Conservation (phyloP, 2,797 vertebrate genomes). For the Thamnophis elegans region DNA sequence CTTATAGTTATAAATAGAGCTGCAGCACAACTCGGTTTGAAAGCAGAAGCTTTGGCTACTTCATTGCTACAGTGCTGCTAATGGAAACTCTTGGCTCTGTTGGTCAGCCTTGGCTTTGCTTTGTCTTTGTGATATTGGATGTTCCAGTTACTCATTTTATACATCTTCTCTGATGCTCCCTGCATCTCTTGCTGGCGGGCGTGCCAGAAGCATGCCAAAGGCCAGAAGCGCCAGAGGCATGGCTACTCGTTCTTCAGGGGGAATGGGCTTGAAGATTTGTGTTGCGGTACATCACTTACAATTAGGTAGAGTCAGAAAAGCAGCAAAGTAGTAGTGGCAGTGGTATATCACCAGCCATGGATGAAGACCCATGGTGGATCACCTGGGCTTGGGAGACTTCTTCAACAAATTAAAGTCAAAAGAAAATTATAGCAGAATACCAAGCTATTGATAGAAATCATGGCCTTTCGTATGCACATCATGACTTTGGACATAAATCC, state of each 20-base stretch:
- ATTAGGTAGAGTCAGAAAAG: too few relatives aligned
- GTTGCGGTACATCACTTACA: too few relatives aligned
- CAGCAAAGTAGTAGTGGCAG: too few relatives aligned
- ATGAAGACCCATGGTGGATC: too few relatives aligned
- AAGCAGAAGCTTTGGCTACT: neutral
- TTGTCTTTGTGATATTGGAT: neutral
- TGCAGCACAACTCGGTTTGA: neutral
- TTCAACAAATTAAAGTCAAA: neutral
- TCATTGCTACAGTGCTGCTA: neutral
- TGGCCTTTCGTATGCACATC: neutral
- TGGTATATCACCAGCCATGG: too few relatives aligned
- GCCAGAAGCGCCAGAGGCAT: too few relatives aligned
- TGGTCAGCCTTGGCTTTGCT: neutral
- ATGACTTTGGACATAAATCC: neutral
- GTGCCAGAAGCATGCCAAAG: too few relatives aligned
- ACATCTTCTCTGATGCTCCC: neutral
- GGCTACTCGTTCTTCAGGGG: too few relatives aligned
- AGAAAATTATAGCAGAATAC: neutral
- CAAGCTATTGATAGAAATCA: neutral
- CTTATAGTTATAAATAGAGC: neutral
- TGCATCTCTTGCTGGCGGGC: too few relatives aligned
- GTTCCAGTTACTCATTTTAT: neutral
- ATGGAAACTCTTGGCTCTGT: neutral
- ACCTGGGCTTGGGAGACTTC: neutral
- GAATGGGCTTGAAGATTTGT: too few relatives aligned